Conservation (phyloP, 2,797 vertebrate species). For the Calcarius lapponicus region DNA sequence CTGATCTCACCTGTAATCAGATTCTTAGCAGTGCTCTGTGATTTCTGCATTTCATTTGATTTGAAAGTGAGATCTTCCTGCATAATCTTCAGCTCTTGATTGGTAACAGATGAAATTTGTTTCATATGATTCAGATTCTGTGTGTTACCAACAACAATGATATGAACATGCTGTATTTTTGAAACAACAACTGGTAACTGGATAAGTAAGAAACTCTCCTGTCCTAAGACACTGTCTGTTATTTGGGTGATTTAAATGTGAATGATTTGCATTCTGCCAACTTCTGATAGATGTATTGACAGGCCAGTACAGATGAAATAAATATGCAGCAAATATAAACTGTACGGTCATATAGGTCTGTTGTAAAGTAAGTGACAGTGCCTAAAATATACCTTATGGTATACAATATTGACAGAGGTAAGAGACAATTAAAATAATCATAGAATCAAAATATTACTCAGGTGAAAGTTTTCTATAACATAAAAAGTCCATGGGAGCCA, state of each 20-base stretch:
- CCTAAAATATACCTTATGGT: neutral
- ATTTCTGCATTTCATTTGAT: slow-evolving; percentile 95
- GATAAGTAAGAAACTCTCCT: neutral
- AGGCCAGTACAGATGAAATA: neutral
- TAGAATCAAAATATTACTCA: neutral
- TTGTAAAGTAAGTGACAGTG: neutral
- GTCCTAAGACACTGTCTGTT: neutral
- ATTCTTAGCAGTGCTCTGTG: slow-evolving; percentile 86
- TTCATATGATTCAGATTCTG: slow-evolving; percentile 89
- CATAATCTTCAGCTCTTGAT: slow-evolving; percentile 91
- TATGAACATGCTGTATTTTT: neutral
- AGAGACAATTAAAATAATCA: neutral
- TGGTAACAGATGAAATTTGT: slow-evolving; percentile 89
- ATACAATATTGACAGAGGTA: neutral
- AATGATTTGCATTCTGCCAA: neutral
- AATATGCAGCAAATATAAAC: neutral
- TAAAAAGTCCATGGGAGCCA: neutral
- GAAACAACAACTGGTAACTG: neutral
- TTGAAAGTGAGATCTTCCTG: slow-evolving; percentile 95
- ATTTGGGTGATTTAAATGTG: neutral
- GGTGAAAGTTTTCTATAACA: neutral
- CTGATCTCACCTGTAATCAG: neutral
- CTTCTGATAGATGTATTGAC: neutral
- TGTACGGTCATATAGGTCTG: neutral
- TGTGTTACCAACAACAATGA: slow-evolving; percentile 8